Conservation (phyloP, 2,888 invertebrate species). For the Cheiracanthium punctorium region DNA sequence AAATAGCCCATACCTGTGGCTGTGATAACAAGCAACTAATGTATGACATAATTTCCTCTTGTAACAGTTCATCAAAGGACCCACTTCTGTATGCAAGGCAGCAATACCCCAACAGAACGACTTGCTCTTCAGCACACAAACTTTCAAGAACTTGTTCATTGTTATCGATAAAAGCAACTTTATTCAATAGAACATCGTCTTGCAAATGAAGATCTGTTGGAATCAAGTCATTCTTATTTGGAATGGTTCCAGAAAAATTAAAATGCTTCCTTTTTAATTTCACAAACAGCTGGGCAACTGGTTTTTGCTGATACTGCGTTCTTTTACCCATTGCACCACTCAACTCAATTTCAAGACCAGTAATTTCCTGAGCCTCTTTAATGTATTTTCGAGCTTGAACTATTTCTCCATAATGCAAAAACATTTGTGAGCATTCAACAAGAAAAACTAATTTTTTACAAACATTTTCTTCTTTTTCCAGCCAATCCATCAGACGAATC, state of each 20-base stretch:
- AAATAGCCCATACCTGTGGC: conserved; percentile 85
- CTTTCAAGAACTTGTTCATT: conserved; percentile 74
- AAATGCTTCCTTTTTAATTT: conserved; percentile 79
- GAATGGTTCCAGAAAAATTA: not conserved
- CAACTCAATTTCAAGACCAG: conserved; percentile 83
- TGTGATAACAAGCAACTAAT: conserved; percentile 81
- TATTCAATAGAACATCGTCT: conserved; percentile 91
- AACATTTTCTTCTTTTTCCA: not conserved
- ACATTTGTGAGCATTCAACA: conserved; percentile 82
- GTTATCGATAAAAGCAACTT: conserved; percentile 83
- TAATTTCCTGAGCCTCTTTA: conserved; percentile 80
- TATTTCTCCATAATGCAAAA: conserved; percentile 85
- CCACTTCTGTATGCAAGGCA: conserved; percentile 77
- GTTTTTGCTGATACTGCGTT: conserved; percentile 89
- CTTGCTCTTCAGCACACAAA: conserved; percentile 85
- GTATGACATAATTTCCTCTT: conserved; percentile 89
- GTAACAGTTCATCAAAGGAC: conserved; percentile 86
- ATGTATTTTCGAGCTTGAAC: conserved; percentile 84
- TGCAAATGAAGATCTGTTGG: conserved; percentile 82
- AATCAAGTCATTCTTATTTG: conserved; percentile 22
- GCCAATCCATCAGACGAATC: conserved; percentile 2
- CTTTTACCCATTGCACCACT: conserved; percentile 90
- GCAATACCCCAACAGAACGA: conserved; percentile 86
- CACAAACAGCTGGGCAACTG: conserved; percentile 88
- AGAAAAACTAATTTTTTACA: conserved; percentile 77